phyloP scores from a whole-genome alignment of 2,113 vertebrate species.

The Chlorodrepanis virens region DNA sequence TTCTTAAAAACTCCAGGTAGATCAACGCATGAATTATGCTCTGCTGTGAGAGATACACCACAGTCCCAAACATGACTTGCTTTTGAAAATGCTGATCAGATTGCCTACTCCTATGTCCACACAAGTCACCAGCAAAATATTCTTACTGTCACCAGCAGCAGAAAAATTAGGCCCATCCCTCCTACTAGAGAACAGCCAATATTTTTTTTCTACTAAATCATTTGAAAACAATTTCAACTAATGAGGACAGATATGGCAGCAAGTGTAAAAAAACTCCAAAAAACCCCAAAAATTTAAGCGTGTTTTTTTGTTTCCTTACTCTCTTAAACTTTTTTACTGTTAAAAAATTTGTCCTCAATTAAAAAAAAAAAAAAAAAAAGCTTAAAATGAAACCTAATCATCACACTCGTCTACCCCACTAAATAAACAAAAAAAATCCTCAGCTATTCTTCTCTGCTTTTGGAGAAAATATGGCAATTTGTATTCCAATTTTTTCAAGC shows the following conservation, averaged over 20 bases:
- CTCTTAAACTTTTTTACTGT: not conserved
- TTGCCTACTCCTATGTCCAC: not conserved
- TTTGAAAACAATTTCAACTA: not conserved
- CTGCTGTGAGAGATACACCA: not conserved
- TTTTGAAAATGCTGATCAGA: not conserved
- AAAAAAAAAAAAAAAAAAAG: not conserved
- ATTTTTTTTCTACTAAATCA: not conserved
- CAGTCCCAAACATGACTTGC: not conserved
- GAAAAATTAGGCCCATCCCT: not conserved
- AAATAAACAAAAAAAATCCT: slow-evolving; percentile 30
- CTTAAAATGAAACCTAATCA: not conserved
- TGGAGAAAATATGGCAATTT: slow-evolving; percentile 53
- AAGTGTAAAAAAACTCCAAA: not conserved
- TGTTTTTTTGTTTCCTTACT: not conserved
- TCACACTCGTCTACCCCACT: not conserved
- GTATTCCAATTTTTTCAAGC: slow-evolving; percentile 39
- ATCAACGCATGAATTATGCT: not conserved
- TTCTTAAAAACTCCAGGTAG: not conserved
- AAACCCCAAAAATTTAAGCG: not conserved
- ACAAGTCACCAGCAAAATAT: not conserved
- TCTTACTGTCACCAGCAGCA: not conserved
- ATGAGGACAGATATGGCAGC: not conserved
- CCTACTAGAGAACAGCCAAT: not conserved
- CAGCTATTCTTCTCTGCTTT: slow-evolving; percentile 15
- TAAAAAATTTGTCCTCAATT: not conserved